Evolutionary conservation across 2,888 invertebrate species (phyloP).

Genomic region (Sceliomorpha sp.): DNA sequence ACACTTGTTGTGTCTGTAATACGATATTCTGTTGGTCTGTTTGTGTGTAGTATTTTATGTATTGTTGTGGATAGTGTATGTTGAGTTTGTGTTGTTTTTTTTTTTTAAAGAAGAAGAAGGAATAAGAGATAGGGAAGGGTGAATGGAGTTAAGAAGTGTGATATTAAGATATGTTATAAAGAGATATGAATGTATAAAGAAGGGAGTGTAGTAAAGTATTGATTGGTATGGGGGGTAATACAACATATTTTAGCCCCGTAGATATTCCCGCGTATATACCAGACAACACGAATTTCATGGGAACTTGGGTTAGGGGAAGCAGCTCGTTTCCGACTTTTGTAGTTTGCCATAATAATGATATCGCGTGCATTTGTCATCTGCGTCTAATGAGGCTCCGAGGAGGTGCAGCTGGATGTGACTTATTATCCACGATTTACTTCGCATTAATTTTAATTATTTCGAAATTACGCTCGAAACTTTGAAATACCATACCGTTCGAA

Average conservation of each 20-base stretch:
- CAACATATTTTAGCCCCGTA: constrained; percentile 47
- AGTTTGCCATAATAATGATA: constrained; percentile 56
- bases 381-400: constrained; percentile 57
- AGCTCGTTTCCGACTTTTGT: constrained; percentile 34
- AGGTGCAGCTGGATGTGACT: background rate
- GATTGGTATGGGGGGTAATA: constrained; percentile 65
- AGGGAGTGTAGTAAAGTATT: constrained; percentile 70
- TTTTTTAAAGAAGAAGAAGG: no score
- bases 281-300: constrained; percentile 52
- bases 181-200: constrained; percentile 66
- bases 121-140: no score
- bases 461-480: no score
- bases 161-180: no score
- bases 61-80: no score
- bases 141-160: no score
- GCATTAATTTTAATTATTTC: constrained; percentile 44
- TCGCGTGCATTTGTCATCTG: constrained; percentile 60
- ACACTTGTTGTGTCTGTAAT: no score
- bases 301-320: constrained; percentile 32
- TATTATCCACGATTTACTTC: constrained; percentile 16
- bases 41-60: no score
- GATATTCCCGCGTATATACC: constrained; percentile 38
- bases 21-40: no score
- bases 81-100: constrained; percentile 80
- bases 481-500: no score